Evolutionary conservation across 2,113 vertebrate species (phyloP).

Genomic region (Oenanthe oenanthe): DNA sequence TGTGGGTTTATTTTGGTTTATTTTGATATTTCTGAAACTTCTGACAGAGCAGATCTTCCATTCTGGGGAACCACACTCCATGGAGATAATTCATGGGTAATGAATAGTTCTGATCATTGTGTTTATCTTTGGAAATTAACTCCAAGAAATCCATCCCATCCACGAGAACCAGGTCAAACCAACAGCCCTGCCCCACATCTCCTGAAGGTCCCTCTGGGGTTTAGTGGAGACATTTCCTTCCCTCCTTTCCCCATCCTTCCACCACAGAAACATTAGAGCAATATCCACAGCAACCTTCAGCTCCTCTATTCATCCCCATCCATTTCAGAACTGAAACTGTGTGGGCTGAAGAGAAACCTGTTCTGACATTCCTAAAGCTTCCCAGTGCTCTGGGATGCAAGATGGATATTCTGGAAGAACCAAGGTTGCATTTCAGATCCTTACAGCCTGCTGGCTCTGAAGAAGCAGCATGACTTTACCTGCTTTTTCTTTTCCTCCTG

Average conservation of each 20-base stretch:
- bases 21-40: conserved; percentile 4
- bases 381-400: background rate
- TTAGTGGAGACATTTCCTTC: background rate
- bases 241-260: background rate
- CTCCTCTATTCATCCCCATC: background rate
- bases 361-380: background rate
- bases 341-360: background rate
- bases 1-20: background rate
- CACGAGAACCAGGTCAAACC: background rate
- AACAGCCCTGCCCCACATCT: background rate
- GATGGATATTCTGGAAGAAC: background rate
- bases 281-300: background rate
- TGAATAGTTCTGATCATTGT: background rate
- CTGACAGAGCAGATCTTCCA: background rate
- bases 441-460: background rate
- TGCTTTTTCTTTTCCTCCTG: background rate
- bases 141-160: background rate
- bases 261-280: background rate
- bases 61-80: background rate
- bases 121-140: background rate
- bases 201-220: background rate
- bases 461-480: background rate
- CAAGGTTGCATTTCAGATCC: background rate
- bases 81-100: background rate
- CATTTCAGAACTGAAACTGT: background rate